phyloP scores from a whole-genome alignment of 1,140 invertebrate species.

The Euschistus heros region DNA sequence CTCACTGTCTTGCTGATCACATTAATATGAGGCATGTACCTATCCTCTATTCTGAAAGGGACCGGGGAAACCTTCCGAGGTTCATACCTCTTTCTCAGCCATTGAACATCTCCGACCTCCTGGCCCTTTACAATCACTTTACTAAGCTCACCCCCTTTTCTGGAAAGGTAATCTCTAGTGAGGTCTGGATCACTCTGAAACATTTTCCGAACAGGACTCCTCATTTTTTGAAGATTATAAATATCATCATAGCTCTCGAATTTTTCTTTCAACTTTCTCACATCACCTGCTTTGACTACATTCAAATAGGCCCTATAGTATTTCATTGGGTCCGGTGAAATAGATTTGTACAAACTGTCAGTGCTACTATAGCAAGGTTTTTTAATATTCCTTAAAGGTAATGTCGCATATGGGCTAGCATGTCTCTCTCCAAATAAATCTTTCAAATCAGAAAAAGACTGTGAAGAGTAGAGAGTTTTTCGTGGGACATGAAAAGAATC shows the following conservation, averaged over 20 bases:
- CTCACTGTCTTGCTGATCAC: constrained; percentile 72
- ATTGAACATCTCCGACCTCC: constrained; percentile 49
- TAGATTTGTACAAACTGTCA: constrained; percentile 28
- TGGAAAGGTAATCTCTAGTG: constrained; percentile 44
- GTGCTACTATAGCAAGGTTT: constrained; percentile 25
- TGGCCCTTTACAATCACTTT: constrained; percentile 39
- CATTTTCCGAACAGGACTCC: constrained; percentile 39
- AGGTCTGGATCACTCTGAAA: constrained; percentile 68
- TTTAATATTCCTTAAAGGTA: constrained; percentile 18
- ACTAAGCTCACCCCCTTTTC: constrained; percentile 37
- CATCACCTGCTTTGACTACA: constrained; percentile 60
- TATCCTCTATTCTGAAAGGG: constrained; percentile 52
- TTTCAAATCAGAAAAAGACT: constrained; percentile 62
- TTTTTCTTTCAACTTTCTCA: constrained; percentile 55
- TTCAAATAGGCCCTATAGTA: constrained; percentile 57
- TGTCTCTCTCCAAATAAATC: constrained; percentile 59
- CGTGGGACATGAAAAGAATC: background rate
- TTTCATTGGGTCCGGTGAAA: constrained; percentile 54
- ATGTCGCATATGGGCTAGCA: constrained; percentile 24
- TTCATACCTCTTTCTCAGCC: constrained; percentile 49
- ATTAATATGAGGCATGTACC: constrained; percentile 77
- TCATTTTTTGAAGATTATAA: constrained; percentile 33
- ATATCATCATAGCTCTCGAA: constrained; percentile 55
- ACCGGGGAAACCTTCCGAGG: constrained; percentile 46
- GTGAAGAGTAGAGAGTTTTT: constrained; percentile 29